Base-by-base conservation (phyloP, 1,140 invertebrate species). In the Lasaia peninsularis region DNA sequence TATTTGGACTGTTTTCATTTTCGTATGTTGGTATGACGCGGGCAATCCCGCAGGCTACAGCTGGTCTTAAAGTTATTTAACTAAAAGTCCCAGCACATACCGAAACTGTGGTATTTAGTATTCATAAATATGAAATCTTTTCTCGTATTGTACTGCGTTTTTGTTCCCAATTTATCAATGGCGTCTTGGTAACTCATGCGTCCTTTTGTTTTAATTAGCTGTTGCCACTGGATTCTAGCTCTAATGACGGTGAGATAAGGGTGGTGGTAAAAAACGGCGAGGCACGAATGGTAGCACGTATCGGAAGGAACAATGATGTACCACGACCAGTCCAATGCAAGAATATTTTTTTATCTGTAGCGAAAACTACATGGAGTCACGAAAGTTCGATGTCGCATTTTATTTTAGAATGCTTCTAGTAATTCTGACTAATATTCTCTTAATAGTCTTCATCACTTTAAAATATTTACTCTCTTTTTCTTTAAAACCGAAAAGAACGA, bases 291-390 rank as follows among this genome's bases (percentile, higher is more conserved):
- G 72, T 75, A 67, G 72, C 72, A 71, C 68, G 71, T 72, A 79
- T 79, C 75, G 72, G 71, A 69, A 73, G 69, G 78, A 69, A 72
- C 72, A 77, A 75, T 79, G 73, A 81, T 74, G 75, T 75, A 74
- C 68, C 72, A 73, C 68, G 69, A 70, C 78, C 78, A 80, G 77
- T 76, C 63, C 73, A 73, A 77, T 75, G 78, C 72, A 57, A 67
- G 69, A 60, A 61, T 65, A 71, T 80, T 83, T 84, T 82, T 80
- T 79, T 71, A 74, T 74, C 75, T 74, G 69, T 67, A 74, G 73
- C 75, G 72, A 71, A 52, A 48, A 55, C 52, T 14, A 33, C 67
- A 40, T n/a, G 48, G 60, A 75, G 54, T 6, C 65, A 11, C 5
- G 59, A 66, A 71, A 56, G 10, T 33, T 64, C 32, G 71, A 73